Conservation (phyloP, 1,140 invertebrate genomes). For the Hyles euphorbiae region DNA sequence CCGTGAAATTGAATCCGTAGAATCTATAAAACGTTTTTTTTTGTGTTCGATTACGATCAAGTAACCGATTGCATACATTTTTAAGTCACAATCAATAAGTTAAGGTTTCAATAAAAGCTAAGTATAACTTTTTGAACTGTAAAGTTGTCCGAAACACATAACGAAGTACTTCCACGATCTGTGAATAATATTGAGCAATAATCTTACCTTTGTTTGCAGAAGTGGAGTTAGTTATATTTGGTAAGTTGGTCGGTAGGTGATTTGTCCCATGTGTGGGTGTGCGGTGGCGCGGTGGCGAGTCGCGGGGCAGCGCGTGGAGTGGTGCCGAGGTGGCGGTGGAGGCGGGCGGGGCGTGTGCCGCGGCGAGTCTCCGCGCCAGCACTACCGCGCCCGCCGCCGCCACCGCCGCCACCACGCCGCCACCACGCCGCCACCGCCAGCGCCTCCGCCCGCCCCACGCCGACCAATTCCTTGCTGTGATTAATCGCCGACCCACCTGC, state of each 20-base stretch:
- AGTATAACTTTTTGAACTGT: too few relatives aligned
- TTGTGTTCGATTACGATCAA: too few relatives aligned
- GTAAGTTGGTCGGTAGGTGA: neutral
- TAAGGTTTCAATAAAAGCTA: too few relatives aligned
- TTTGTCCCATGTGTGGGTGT: too few relatives aligned
- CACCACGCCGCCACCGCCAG: conserved; percentile 27
- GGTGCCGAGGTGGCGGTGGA: conserved; percentile 18
- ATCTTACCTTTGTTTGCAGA: neutral
- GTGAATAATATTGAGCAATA: too few relatives aligned
- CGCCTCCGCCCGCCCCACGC: conserved; percentile 44
- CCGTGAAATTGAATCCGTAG: neutral
- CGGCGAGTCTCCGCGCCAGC: conserved; percentile 45
- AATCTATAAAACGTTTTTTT: too few relatives aligned
- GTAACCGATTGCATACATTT: too few relatives aligned
- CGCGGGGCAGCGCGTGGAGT: conserved; percentile 14
- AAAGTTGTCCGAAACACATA: too few relatives aligned
- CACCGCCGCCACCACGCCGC: conserved; percentile 25
- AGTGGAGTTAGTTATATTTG: too few relatives aligned
- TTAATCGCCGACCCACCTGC: conserved; percentile 69
- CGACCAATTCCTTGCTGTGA: conserved; percentile 54
- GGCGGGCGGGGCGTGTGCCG: conserved; percentile 43
- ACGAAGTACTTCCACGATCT: too few relatives aligned
- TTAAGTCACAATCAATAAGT: too few relatives aligned
- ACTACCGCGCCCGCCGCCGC: conserved; percentile 55
- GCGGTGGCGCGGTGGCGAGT: conserved; percentile 4